Base-by-base conservation (phyloP, 2,797 vertebrate species). In the Myotis vivesi region DNA sequence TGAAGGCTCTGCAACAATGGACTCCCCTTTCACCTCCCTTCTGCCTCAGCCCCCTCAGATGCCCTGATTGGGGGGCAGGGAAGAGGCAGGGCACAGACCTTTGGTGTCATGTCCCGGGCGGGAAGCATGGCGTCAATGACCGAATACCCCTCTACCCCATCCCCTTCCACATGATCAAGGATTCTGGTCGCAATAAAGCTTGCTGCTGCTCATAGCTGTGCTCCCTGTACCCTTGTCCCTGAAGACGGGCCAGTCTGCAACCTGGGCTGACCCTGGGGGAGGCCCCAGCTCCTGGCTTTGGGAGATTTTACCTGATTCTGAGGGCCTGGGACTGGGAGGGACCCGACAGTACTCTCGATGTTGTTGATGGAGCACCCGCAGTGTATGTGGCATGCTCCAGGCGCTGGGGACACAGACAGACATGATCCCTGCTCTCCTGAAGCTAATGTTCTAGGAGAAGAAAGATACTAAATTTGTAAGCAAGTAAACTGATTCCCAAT, bases 161-260 rank as follows among this genome's bases (percentile, higher is more conserved):
- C 68, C 85, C 71, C 73, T 85, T 44, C n/a, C 69, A 95, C 75
- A 25, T 80, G 92, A 86, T 90, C 53, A 33, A 79, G 88, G 10
- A 62, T 85, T 93, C 93, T 94, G 88, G 87, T 95, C 68, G 53
- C 95, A 97, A 96, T 97, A 97, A 97, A 97, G 93, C 51, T 28
- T 87, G 92, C 81, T 89, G 94, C 94, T 95, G 94, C 44, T 36
- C 51, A 15, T 92, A 80, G 84, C 20, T 53, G 15, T 62, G 19
- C 44, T 75, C 25, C 71, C 55, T 1, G 38, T 68, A 0, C 77
- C 64, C 72, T 84, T 36, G 36, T n/a, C 53, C 81, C 23, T 2
- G 11, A 85, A 75, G 73, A 20, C 25, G 20, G 69, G 57, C 30
- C 28, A 19, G 57, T 25, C n/a, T 13, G 15, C 0, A 1, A 79